Evolutionary conservation across 2,113 vertebrate species (phyloP).

Genomic region (Greenwoodochromis staneri): DNA sequence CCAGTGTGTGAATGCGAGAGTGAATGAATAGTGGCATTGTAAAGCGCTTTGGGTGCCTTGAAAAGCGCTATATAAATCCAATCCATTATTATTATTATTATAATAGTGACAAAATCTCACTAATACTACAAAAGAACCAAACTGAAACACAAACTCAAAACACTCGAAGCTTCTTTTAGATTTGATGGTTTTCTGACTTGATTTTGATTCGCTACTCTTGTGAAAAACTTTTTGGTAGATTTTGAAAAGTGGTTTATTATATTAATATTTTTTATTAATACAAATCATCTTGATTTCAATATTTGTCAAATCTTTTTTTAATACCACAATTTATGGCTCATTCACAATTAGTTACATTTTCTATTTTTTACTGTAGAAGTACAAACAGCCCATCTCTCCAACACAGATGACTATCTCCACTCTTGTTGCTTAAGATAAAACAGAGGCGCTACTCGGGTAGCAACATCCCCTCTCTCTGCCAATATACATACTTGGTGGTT

Average conservation of each 20-base stretch:
- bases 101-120: background rate
- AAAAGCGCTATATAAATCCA: no score
- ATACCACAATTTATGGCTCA: background rate
- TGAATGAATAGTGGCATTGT: no score
- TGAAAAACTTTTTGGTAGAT: background rate
- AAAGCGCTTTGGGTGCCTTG: no score
- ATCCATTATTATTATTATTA: no score
- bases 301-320: background rate
- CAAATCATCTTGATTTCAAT: background rate
- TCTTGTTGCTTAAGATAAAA: background rate
- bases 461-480: background rate
- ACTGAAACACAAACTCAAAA: background rate
- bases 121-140: background rate
- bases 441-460: background rate
- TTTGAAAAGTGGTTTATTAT: background rate
- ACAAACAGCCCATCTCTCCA: background rate
- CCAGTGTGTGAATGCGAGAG: no score
- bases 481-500: background rate
- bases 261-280: background rate
- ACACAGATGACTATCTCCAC: background rate
- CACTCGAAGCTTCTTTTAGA: background rate
- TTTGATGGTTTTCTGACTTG: background rate
- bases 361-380: background rate
- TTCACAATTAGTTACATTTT: background rate
- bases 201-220: background rate